These are phyloP conservation scores for Cryptotis parvus DNA, from an alignment of 2,113 vertebrate genomes.

Conservation along the genomic window DNA sequence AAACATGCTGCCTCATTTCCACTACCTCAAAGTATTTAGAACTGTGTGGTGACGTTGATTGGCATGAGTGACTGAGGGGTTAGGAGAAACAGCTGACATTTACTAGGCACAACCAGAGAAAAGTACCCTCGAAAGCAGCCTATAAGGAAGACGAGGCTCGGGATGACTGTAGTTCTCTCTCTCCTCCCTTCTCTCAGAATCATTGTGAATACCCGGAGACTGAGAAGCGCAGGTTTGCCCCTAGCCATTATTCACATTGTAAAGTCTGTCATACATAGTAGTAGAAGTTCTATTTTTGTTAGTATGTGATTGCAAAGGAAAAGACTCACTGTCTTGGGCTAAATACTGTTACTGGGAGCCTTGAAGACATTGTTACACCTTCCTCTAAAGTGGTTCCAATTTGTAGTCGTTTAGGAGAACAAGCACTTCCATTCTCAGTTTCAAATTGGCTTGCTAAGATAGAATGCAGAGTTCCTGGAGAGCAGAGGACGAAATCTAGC, in stretches of 20 bases:
- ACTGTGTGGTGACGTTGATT: background rate
- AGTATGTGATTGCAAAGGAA: conserved; percentile 16
- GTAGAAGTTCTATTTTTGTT: background rate
- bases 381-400: background rate
- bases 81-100: background rate
- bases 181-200: background rate
- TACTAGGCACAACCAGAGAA: background rate
- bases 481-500: background rate
- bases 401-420: background rate
- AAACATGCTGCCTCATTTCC: background rate
- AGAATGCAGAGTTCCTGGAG: background rate
- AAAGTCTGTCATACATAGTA: background rate
- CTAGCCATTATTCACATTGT: background rate
- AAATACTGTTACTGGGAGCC: background rate
- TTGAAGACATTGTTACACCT: background rate
- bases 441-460: background rate
- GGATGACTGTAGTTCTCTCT: background rate
- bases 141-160: no score
- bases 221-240: background rate
- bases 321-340: background rate
- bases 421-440: background rate
- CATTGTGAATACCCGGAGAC: background rate
- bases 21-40: background rate
- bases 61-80: no score
- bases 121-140: no score